Evolutionary conservation across 2,888 invertebrate genomes (phyloP), one percentile per base, ranked within the genome.

Genomic region (Leptopilina syphax): DNA sequence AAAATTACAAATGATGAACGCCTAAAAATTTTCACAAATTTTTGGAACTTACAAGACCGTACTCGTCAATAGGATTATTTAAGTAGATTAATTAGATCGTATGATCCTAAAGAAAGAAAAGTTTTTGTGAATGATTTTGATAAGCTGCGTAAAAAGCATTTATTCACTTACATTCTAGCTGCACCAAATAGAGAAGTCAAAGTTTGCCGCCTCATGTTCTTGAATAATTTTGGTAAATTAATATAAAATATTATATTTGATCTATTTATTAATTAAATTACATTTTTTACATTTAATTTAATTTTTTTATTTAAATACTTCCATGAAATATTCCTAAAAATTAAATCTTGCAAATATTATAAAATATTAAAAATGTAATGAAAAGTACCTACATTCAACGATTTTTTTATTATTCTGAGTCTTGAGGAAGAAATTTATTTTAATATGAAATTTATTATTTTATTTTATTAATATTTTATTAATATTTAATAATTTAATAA

Each of bases 181-280:
- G 47, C 54, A 50, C 5, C 78, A 13, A 54, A 27, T 50, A 34
- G 63, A 24, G 50, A 47, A 18, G 68, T 78, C 34, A 50, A 78
- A 50, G 78, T 67, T 27, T 68, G 78, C 27, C 41, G 67, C 13
- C 27, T 54, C 27, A 78, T 78, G 78, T 78, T 78, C 41, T 18
- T 78, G 27, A 68, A 68, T 34, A 78, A 63, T 54, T 78, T 78
- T 10, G 78, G 78, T 78, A 68, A 54, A 41, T 27, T n/a, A 27
- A 54, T 67, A 27, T 12, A 18, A 78, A 60, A 57, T 78, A 78
- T 27, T 68, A n/a, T 18, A 27, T 67, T 34, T n/a, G 34, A 54
- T 68, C 60, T 34, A 67, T 57, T 68, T 57, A 70, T 68, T 57
- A 47, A 78, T 41, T 24, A n/a, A 67, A 60, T 60, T 2, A 67